Evolutionary conservation across 1,140 invertebrate species (phyloP).

Genomic region (Sminthurinus signatus): DNA sequence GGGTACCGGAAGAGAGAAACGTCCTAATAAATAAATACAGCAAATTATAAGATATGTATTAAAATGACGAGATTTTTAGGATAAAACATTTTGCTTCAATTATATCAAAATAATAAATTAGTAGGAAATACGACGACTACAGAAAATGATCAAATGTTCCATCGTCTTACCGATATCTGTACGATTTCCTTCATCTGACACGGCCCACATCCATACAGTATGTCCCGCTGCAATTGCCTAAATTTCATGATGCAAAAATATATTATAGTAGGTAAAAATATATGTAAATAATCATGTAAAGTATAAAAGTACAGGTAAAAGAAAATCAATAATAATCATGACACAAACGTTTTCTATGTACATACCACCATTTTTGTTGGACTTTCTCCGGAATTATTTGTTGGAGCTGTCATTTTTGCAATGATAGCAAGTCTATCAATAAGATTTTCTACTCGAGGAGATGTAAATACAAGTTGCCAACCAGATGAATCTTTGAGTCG

Average conservation of each 20-base stretch:
- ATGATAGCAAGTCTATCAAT: conserved; percentile 92
- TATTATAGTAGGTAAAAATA: too few relatives aligned
- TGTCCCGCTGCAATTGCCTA: conserved; percentile 76
- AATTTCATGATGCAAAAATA: too few relatives aligned
- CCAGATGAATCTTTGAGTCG: conserved; percentile 91
- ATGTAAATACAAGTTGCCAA: conserved; percentile 92
- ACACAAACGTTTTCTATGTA: too few relatives aligned
- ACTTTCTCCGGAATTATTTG: conserved; percentile 45
- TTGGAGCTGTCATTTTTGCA: conserved; percentile 69
- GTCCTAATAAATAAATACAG: conserved; percentile 47
- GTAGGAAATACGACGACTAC: neutral
- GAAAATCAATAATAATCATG: too few relatives aligned
- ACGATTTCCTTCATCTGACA: conserved; percentile 69
- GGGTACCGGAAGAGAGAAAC: conserved; percentile 82
- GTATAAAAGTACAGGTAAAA: too few relatives aligned
- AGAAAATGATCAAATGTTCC: neutral
- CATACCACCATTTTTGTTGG: conserved; percentile 66
- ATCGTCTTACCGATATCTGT: conserved; percentile 64
- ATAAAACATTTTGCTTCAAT: neutral
- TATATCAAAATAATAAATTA: neutral
- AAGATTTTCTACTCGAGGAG: conserved; percentile 77
- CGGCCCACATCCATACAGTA: conserved; percentile 81
- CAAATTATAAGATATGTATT: neutral
- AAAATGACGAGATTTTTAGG: too few relatives aligned
- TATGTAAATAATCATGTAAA: too few relatives aligned